These are phyloP conservation scores for Torymus auratus DNA, from an alignment of 2,888 invertebrate species.

Conservation along the genomic window DNA sequence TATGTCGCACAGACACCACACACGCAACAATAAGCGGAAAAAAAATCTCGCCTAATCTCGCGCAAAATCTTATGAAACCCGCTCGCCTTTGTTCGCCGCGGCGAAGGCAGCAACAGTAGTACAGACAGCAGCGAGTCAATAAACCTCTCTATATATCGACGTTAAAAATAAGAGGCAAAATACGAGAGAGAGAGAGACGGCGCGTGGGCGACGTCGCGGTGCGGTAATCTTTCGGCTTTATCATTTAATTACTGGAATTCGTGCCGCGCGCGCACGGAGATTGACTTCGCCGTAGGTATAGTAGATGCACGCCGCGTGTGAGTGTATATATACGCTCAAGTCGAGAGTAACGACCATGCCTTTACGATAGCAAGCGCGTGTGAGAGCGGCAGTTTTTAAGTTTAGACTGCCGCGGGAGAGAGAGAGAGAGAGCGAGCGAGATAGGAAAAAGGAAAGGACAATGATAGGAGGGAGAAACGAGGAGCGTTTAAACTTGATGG, in stretches of 20 bases:
- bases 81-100: conserved; percentile 28
- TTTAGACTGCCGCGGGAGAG: neutral
- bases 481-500: neutral
- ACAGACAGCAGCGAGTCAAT: conserved; percentile 44
- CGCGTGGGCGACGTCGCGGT: conserved; percentile 11
- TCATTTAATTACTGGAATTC: conserved; percentile 53
- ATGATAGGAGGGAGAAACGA: conserved; percentile 2
- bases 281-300: conserved; percentile 7
- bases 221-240: conserved; percentile 46
- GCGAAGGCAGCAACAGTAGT: conserved; percentile 3
- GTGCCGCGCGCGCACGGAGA: conserved; percentile 23
- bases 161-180: neutral
- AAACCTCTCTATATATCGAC: conserved; percentile 17
- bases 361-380: conserved; percentile 15
- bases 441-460: neutral
- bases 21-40: conserved; percentile 31
- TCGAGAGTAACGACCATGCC: conserved; percentile 28
- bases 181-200: conserved; percentile 14
- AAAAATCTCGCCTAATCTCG: conserved; percentile 46
- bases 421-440: neutral
- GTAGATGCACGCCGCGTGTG: neutral
- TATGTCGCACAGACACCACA: neutral
- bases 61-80: conserved; percentile 47
- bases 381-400: conserved; percentile 15
- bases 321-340: neutral